Evolutionary conservation across 2,797 vertebrate species (phyloP).

Genomic region (Antennarius maculatus): DNA sequence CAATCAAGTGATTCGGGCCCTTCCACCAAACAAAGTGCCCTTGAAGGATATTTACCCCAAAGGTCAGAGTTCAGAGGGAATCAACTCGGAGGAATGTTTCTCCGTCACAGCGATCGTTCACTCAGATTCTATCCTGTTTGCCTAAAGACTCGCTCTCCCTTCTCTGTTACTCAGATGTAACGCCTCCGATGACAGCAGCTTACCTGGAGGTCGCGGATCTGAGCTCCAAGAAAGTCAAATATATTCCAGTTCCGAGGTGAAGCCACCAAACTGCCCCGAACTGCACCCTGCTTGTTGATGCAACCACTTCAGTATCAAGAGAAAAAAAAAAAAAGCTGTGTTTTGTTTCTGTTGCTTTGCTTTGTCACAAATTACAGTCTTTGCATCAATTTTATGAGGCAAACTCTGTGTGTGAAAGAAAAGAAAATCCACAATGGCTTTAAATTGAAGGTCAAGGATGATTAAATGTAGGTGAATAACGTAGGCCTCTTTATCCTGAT

Average conservation of each 20-base stretch:
- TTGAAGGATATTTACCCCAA: slow-evolving; percentile 91
- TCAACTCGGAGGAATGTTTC: not conserved
- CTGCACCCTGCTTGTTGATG: no score
- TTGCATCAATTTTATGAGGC: no score
- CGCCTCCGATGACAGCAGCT: slow-evolving; percentile 87
- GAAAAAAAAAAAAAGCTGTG: no score
- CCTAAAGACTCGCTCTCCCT: not conserved
- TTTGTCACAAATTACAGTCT: no score
- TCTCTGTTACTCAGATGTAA: slow-evolving; percentile 80
- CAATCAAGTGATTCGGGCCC: slow-evolving; percentile 91
- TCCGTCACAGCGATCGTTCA: not conserved
- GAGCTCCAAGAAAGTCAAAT: slow-evolving; percentile 93
- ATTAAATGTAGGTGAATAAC: no score
- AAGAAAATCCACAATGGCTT: no score
- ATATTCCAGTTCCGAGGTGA: slow-evolving; percentile 94
- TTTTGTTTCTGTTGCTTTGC: no score
- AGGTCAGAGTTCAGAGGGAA: slow-evolving; percentile 80
- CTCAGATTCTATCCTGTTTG: not conserved
- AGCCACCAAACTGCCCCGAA: not conserved
- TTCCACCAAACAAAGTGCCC: slow-evolving; percentile 89
- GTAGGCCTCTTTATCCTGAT: no score
- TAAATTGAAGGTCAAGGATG: no score
- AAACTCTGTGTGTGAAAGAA: no score
- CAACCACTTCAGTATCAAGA: no score
- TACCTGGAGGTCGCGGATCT: slow-evolving; percentile 96